phyloP scores from a whole-genome alignment of 1,140 invertebrate species.

The Neelides sp. region DNA sequence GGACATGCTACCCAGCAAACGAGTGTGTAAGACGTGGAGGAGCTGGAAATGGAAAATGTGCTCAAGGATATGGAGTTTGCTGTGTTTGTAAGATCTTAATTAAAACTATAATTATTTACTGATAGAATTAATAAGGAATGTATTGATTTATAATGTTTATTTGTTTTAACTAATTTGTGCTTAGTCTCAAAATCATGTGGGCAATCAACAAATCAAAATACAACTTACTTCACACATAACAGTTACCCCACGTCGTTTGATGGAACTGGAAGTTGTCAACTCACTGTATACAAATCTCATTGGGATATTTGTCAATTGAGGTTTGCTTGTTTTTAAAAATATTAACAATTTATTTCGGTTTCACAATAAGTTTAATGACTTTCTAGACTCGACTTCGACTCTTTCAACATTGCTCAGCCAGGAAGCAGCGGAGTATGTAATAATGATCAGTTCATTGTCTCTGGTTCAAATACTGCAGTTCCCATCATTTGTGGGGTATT shows the following conservation, averaged over 20 bases:
- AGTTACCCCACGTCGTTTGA: conserved; percentile 58
- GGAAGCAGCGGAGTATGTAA: conserved; percentile 65
- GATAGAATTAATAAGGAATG: neutral
- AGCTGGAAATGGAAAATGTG: conserved; percentile 56
- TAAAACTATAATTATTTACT: neutral
- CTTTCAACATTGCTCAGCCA: conserved; percentile 56
- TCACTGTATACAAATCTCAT: conserved; percentile 60
- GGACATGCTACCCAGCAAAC: conserved; percentile 52
- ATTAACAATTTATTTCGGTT: neutral
- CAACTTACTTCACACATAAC: conserved; percentile 67
- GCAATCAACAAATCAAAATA: conserved; percentile 58
- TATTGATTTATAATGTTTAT: conserved; percentile 4
- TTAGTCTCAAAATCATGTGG: conserved; percentile 63
- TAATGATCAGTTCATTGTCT: conserved; percentile 70
- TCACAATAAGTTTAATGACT: neutral
- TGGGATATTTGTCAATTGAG: conserved; percentile 67
- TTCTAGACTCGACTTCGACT: conserved; percentile 62
- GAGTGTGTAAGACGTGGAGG: conserved; percentile 54
- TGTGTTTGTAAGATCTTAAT: conserved; percentile 50
- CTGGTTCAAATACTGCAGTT: conserved; percentile 57
- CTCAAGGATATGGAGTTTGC: conserved; percentile 58
- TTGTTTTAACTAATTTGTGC: conserved; percentile 9
- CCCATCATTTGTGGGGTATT: conserved; percentile 70
- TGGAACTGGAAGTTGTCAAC: conserved; percentile 64
- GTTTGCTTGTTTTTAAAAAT: conserved; percentile 35